Base-by-base conservation (phyloP, 2,888 invertebrate genomes). In the Stenichneumon culpator region DNA sequence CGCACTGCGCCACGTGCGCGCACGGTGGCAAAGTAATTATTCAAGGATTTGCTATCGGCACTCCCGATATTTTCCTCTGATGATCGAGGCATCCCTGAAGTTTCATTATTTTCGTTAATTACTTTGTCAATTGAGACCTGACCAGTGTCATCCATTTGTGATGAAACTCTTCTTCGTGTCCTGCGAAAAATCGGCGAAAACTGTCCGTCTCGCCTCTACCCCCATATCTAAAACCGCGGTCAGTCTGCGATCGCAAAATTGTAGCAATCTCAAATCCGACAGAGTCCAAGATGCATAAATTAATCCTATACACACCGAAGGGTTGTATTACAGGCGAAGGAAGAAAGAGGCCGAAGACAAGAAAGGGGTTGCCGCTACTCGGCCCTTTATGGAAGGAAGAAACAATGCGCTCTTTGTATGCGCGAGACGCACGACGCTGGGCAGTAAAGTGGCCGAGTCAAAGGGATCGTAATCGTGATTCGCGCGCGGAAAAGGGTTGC, bases 401-500 rank as follows among this genome's bases (percentile, higher is more conserved):
- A 90, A 91, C 90, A 92, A 90, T 90, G 89, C 89, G 69, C 84
- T 84, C 89, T 89, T 89, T 90, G 80, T 84, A 68, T 68, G 65
- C 68, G 63, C 65, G 54, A 25, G 74, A 80, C 70, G 77, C 79
- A 69, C 83, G 81, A 86, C 44, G 79, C 80, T 85, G 87, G 86
- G 89, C 91, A 89, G 90, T 90, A 91, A 92, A 92, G 91, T 92
- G 92, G 90, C 90, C 89, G 87, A 89, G 89, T 91, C 91, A 92
- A 92, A 92, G 89, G 86, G 89, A 88, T 92, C 90, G 91, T 90
- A 92, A 92, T 92, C 92, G 88, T 86, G 89, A 74, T 81, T 74
- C 86, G 82, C 87, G 84, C 52, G 77, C 57, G 65, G 78, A 47
- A 83, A 83, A 74, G 82, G 77, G 78, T 82, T 75, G 72, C 77